Percentiles rank a stretch among this genome's conserved stretches.
Conservation (phyloP, 2,797 vertebrate genomes). For the Syndactyla subalaris region DNA sequence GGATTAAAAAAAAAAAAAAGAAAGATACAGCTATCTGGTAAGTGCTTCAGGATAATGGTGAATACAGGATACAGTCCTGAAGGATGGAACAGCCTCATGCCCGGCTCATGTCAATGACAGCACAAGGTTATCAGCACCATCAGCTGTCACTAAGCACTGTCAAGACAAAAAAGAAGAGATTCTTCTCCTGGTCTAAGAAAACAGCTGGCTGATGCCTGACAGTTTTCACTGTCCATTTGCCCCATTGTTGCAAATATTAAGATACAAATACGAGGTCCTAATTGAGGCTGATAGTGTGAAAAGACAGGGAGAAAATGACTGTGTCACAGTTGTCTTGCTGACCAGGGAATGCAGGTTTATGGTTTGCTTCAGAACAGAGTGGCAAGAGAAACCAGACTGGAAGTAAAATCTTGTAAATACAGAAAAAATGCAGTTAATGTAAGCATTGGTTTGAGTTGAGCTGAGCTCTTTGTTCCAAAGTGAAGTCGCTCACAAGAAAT, state of each 20-base stretch:
- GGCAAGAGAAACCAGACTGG: not conserved
- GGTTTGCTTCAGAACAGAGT: not conserved
- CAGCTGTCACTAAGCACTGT: not conserved
- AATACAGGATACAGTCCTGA: not conserved
- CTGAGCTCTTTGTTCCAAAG: not conserved
- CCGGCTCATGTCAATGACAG: not conserved
- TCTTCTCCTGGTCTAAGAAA: not conserved
- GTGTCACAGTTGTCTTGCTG: not conserved
- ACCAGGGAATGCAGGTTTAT: not conserved
- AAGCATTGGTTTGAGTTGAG: not conserved
- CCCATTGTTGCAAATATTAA: not conserved
- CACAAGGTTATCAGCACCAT: conserved; percentile 13
- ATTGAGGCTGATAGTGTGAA: not conserved
- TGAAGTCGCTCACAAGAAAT: not conserved
- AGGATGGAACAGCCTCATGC: not conserved
- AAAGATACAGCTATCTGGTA: not conserved
- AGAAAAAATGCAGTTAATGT: not conserved
- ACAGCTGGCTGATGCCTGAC: not conserved
- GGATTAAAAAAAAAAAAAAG: not conserved
- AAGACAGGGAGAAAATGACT: not conserved
- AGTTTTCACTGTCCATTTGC: not conserved
- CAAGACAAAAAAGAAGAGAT: not conserved
- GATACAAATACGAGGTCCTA: not conserved
- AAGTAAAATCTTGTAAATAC: not conserved
- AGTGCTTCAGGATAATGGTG: not conserved